These are phyloP conservation scores for Carassius carassius DNA, from an alignment of 2,113 vertebrate genomes.

Conservation along the genomic window DNA sequence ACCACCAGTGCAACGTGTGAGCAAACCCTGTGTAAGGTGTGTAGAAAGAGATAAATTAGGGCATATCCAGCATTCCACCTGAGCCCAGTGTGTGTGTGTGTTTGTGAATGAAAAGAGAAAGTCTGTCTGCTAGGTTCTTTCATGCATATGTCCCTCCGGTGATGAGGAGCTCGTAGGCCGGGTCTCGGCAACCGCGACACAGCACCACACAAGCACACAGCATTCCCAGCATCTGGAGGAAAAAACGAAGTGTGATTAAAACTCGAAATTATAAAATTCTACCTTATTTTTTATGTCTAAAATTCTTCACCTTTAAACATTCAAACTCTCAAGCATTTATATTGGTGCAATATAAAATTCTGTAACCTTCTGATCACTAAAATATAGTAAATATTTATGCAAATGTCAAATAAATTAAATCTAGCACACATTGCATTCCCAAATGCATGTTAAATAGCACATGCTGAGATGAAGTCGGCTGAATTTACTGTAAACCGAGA, in stretches of 20 bases:
- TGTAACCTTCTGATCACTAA: too few species aligned
- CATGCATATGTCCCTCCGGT: conserved; percentile 87
- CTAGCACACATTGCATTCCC: too few species aligned
- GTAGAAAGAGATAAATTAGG: conserved; percentile 64
- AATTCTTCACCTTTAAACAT: too few species aligned
- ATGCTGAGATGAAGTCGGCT: too few species aligned
- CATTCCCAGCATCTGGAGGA: conserved; percentile 89
- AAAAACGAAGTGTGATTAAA: conserved; percentile 18
- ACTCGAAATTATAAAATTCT: too few species aligned
- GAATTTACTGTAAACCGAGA: too few species aligned
- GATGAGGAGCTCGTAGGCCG: conserved; percentile 91
- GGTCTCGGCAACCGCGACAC: conserved; percentile 86
- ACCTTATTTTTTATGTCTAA: too few species aligned
- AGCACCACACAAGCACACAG: conserved; percentile 89
- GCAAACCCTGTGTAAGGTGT: conserved; percentile 74
- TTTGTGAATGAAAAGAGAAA: conserved; percentile 25
- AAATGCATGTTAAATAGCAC: too few species aligned
- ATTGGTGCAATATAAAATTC: too few species aligned
- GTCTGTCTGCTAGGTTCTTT: conserved; percentile 47
- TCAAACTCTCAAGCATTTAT: too few species aligned
- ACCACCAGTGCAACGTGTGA: conserved; percentile 73
- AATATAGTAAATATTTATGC: too few species aligned
- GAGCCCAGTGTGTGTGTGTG: conserved; percentile 61
- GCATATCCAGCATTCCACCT: conserved; percentile 60
- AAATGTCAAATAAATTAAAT: too few species aligned